phyloP scores from a whole-genome alignment of 2,888 invertebrate genomes.

The Hyalella azteca region DNA sequence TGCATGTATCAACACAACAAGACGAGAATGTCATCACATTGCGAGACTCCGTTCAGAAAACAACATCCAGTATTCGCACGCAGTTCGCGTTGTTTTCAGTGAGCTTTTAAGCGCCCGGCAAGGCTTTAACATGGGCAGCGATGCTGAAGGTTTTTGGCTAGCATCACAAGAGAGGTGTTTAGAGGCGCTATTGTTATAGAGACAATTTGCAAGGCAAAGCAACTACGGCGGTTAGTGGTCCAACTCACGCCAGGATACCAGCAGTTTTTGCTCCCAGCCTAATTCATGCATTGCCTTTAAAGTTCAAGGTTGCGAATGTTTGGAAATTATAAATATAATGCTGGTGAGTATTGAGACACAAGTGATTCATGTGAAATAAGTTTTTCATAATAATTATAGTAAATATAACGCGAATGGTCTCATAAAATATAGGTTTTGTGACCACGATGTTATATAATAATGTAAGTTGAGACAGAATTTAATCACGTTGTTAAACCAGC shows the following conservation, averaged over 20 bases:
- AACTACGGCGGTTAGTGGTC: background rate
- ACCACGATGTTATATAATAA: background rate
- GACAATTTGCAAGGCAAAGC: slow-evolving; percentile 17
- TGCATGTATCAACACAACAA: no score
- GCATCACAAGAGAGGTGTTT: background rate
- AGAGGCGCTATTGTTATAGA: slow-evolving; percentile 5
- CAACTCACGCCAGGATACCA: background rate
- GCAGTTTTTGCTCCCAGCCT: background rate
- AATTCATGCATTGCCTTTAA: slow-evolving; percentile 3
- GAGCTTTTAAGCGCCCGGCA: background rate
- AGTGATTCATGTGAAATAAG: background rate
- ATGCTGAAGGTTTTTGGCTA: background rate
- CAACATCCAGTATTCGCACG: no score
- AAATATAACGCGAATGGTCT: background rate
- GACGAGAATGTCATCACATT: no score
- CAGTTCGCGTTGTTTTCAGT: no score
- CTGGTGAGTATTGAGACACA: background rate
- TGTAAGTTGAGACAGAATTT: no score
- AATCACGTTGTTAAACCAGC: no score
- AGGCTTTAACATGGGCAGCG: no score
- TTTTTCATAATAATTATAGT: background rate
- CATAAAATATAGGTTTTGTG: background rate
- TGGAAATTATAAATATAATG: background rate
- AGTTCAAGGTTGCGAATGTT: background rate
- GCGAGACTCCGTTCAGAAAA: no score